These are phyloP conservation scores for Anagyrus pseudococci DNA, from an alignment of 2,888 invertebrate species.

Conservation along the genomic window DNA sequence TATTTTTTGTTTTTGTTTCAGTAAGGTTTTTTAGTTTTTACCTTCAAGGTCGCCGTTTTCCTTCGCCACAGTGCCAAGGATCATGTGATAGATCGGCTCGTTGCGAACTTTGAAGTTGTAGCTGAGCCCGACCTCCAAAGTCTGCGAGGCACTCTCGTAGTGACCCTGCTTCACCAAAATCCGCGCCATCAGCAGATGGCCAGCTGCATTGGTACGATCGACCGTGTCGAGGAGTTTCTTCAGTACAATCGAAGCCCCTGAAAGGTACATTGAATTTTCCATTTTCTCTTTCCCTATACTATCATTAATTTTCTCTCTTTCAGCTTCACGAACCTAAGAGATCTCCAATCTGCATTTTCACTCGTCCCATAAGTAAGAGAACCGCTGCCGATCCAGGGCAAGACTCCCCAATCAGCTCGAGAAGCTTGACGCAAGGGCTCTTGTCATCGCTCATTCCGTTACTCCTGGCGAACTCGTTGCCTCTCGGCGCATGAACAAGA, in stretches of 20 bases:
- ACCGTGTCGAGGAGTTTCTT: conserved; percentile 76
- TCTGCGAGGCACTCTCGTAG: conserved; percentile 81
- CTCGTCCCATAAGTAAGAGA: conserved; percentile 76
- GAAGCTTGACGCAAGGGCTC: conserved; percentile 67
- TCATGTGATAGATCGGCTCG: conserved; percentile 87
- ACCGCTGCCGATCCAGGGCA: conserved; percentile 82
- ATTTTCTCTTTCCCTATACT: no score
- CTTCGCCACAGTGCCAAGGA: conserved; percentile 84
- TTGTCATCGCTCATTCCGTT: conserved; percentile 23
- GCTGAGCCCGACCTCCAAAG: conserved; percentile 87
- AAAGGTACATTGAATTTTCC: background rate
- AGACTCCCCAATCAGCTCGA: conserved; percentile 76
- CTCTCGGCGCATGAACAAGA: conserved; percentile 75
- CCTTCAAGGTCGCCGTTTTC: conserved; percentile 74
- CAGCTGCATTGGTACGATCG: conserved; percentile 82
- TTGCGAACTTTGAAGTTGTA: conserved; percentile 93
- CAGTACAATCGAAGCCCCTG: conserved; percentile 73
- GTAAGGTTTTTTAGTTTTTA: background rate
- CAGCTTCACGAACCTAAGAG: conserved; percentile 58
- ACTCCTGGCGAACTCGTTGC: conserved; percentile 41
- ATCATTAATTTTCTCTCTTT: no score
- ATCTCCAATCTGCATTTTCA: conserved; percentile 83
- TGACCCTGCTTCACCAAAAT: conserved; percentile 77
- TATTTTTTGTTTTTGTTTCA: background rate
- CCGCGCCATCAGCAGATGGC: conserved; percentile 85